Evolutionary conservation across 2,113 vertebrate species (phyloP).

Genomic region (Vulpes ferrilata): DNA sequence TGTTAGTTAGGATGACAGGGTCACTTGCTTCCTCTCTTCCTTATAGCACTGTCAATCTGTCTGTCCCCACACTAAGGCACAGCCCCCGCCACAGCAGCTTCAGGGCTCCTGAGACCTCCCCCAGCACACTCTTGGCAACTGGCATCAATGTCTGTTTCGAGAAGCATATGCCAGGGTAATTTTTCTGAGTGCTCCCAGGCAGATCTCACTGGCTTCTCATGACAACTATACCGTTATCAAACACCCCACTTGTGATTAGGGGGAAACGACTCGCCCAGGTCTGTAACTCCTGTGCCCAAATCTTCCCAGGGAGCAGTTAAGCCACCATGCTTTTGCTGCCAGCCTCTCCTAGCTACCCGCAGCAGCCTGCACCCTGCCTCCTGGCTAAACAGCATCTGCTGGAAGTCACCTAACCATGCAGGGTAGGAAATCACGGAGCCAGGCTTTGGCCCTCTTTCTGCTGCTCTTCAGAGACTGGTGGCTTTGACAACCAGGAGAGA

Average conservation of each 20-base stretch:
- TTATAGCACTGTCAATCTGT: slow-evolving; percentile 43
- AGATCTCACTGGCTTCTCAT: slow-evolving; percentile 62
- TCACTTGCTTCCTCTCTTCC: slow-evolving; percentile 29
- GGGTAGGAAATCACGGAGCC: background rate
- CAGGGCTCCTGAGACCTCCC: background rate
- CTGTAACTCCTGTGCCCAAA: background rate
- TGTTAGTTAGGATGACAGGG: slow-evolving; percentile 19
- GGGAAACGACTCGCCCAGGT: background rate
- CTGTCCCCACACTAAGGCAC: background rate
- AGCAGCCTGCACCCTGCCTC: background rate
- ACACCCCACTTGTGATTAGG: background rate
- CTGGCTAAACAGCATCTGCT: slow-evolving; percentile 27
- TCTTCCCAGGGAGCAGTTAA: background rate
- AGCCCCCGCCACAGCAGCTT: background rate
- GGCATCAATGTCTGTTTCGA: background rate
- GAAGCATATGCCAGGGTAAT: background rate
- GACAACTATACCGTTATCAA: background rate
- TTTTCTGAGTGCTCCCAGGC: slow-evolving; percentile 64
- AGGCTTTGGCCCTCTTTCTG: background rate
- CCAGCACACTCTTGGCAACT: background rate
- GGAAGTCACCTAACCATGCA: slow-evolving; percentile 11
- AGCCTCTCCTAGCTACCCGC: background rate
- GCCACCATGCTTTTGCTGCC: background rate
- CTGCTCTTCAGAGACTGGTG: slow-evolving; percentile 16
- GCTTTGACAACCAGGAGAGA: background rate